Conservation (phyloP, 92 coral and sea anemone genomes). For the Bergia puertoricense region DNA sequence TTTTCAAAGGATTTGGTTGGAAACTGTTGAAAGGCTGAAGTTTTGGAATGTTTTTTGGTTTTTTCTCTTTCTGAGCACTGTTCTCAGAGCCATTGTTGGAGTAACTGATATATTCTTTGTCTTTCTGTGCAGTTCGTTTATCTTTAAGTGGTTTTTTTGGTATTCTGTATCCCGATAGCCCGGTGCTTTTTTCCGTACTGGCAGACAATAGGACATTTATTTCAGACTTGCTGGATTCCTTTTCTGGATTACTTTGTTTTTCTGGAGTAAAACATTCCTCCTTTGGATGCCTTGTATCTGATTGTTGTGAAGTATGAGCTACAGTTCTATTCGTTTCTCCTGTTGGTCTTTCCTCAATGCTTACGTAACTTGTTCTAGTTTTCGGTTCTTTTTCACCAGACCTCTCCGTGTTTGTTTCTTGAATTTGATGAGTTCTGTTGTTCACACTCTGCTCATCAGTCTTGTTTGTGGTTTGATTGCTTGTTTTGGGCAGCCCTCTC, state of each 20-base stretch:
- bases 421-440: not conserved
- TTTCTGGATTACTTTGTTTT: not conserved
- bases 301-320: not conserved
- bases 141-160: not conserved
- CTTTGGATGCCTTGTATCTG: not conserved
- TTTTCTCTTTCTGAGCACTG: not conserved
- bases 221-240: not conserved
- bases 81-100: not conserved
- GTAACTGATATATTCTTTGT: not conserved
- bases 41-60: not conserved
- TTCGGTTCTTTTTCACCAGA: not conserved
- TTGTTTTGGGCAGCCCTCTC: not conserved
- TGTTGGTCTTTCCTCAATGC: not conserved
- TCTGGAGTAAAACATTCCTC: not conserved
- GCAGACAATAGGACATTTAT: not conserved
- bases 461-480: not conserved
- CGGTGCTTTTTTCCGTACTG: not conserved
- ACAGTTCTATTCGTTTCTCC: not conserved
- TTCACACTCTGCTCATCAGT: not conserved
- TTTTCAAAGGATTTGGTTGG: not conserved
- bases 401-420: not conserved
- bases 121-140: not conserved
- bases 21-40: not conserved
- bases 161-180: not conserved
- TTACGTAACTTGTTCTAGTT: not conserved